Conservation (phyloP, 2,797 vertebrate species). For the Ctenosaura bakeri region DNA sequence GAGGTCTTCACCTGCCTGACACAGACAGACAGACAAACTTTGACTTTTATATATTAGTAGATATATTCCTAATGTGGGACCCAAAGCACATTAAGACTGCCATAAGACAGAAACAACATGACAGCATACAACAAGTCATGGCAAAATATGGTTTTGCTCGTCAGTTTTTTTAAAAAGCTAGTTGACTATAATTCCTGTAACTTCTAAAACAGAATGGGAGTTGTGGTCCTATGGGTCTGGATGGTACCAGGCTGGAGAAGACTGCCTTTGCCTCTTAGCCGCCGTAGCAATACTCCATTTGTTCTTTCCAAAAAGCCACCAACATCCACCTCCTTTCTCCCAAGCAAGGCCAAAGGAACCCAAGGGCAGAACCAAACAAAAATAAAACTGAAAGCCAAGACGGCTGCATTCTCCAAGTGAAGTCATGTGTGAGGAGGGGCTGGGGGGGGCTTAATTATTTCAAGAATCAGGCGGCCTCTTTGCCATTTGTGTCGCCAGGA, state of each 20-base stretch:
- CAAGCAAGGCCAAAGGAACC: slow-evolving; percentile 46
- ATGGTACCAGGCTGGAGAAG: neutral
- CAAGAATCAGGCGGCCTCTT: slow-evolving; percentile 72
- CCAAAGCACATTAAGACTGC: too few species aligned
- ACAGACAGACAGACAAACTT: too few species aligned
- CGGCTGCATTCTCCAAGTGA: slow-evolving; percentile 74
- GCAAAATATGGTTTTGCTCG: neutral
- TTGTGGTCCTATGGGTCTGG: neutral
- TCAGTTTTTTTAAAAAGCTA: neutral
- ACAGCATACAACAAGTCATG: neutral
- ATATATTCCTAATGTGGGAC: too few species aligned
- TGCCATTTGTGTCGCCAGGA: slow-evolving; percentile 59
- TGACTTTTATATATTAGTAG: neutral
- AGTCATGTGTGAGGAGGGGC: slow-evolving; percentile 77
- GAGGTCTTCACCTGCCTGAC: too few species aligned
- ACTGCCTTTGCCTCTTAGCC: neutral
- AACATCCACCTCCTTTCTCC: neutral
- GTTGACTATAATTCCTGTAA: neutral
- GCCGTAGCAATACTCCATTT: neutral
- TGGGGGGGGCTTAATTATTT: slow-evolving; percentile 72
- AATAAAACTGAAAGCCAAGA: slow-evolving; percentile 78
- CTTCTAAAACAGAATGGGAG: neutral
- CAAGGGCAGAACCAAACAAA: slow-evolving; percentile 64
- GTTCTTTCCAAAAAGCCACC: neutral
- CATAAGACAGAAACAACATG: neutral